Conservation (phyloP, 2,113 vertebrate species). For the Dasyurus viverrinus region DNA sequence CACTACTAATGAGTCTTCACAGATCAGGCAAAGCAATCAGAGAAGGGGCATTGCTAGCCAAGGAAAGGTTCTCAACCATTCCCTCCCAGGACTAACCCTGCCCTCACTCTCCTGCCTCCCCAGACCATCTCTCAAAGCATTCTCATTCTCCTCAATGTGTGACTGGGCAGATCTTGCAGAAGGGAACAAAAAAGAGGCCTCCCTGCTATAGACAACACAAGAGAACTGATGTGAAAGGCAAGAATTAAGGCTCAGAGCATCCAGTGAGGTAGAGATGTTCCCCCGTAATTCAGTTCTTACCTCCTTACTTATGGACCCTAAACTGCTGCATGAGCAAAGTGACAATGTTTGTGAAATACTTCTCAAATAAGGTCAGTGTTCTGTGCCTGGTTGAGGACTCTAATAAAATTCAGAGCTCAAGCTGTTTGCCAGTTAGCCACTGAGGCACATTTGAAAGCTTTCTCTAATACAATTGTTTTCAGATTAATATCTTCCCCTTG, state of each 20-base stretch:
- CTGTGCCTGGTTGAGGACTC: constrained; percentile 63
- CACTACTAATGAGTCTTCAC: neutral
- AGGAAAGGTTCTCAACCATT: neutral
- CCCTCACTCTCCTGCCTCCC: neutral
- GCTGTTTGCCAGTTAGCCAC: constrained; percentile 70
- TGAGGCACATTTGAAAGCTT: constrained; percentile 62
- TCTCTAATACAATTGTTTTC: constrained; percentile 65
- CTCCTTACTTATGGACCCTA: constrained; percentile 18
- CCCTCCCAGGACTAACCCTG: neutral
- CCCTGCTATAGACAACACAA: neutral
- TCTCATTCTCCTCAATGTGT: neutral
- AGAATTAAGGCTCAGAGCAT: neutral
- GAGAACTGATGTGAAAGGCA: neutral
- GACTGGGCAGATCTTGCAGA: neutral
- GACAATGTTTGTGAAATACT: constrained; percentile 69
- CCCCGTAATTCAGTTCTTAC: neutral
- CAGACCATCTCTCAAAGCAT: neutral
- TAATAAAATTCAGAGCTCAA: constrained; percentile 78
- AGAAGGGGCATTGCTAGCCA: neutral
- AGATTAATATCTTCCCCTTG: constrained; percentile 67
- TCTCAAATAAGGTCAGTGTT: constrained; percentile 69
- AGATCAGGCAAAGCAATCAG: neutral
- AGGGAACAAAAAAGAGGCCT: neutral
- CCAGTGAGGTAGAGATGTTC: neutral
- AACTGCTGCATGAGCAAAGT: constrained; percentile 34